Conservation (phyloP, 92 coral and sea anemone genomes). For the Phenganax stokvisi region DNA sequence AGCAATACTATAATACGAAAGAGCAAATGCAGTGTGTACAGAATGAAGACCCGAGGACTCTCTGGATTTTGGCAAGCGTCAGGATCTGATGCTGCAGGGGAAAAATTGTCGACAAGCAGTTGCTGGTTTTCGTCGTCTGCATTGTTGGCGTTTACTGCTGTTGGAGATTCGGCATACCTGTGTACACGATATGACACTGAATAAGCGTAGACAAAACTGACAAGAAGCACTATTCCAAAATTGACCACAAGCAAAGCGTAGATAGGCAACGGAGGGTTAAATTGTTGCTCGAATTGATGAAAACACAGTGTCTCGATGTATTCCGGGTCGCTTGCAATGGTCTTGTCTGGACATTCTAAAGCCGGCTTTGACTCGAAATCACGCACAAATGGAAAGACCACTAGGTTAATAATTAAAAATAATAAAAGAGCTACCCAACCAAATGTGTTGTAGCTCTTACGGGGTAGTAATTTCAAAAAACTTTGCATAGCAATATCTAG, state of each 20-base stretch:
- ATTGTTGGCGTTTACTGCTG: no score
- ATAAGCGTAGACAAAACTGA: neutral
- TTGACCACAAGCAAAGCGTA: neutral
- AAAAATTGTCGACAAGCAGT: no score
- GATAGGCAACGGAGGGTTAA: neutral
- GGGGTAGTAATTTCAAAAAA: no score
- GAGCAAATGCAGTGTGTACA: no score
- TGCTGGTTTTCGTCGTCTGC: no score
- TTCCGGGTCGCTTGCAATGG: neutral
- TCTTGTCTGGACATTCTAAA: slow-evolving; percentile 12
- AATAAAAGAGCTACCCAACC: neutral
- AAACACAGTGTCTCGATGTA: slow-evolving; percentile 3
- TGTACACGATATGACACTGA: neutral
- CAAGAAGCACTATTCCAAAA: neutral
- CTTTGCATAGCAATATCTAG: no score
- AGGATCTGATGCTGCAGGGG: no score
- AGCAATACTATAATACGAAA: no score
- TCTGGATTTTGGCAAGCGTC: no score
- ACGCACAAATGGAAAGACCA: neutral
- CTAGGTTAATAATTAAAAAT: neutral
- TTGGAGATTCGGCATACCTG: neutral
- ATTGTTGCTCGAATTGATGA: neutral
- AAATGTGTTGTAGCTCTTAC: neutral
- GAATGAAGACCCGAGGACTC: no score
- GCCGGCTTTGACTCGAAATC: slow-evolving; percentile 8